Evolutionary conservation across 2,888 invertebrate genomes (phyloP).

Genomic region (Lampropteryx suffumata): DNA sequence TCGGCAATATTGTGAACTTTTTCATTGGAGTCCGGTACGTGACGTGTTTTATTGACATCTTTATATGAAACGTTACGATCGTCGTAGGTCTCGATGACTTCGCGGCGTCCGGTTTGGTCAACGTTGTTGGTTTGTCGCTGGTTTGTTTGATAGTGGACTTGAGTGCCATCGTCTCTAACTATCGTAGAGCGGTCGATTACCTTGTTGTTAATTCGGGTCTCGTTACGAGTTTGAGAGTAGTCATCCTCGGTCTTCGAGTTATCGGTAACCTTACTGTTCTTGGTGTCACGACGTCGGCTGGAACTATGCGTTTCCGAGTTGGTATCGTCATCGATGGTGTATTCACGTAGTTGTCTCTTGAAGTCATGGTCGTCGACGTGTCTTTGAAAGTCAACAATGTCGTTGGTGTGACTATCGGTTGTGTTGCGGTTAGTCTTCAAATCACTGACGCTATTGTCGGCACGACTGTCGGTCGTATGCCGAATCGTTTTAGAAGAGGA

Average conservation of each 20-base stretch:
- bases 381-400: constrained; percentile 67
- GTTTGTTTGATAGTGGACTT: constrained; percentile 31
- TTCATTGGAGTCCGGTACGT: constrained; percentile 30
- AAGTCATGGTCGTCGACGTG: constrained; percentile 64
- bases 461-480: constrained; percentile 45
- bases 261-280: constrained; percentile 36
- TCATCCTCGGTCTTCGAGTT: constrained; percentile 36
- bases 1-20: constrained; percentile 44
- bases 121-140: constrained; percentile 37
- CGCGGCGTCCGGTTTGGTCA: constrained; percentile 41
- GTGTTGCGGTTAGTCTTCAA: constrained; percentile 51
- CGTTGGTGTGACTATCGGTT: constrained; percentile 42
- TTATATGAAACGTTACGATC: constrained; percentile 36
- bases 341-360: constrained; percentile 45
- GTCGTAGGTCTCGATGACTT: constrained; percentile 31
- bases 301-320: constrained; percentile 33
- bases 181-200: constrained; percentile 33
- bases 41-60: constrained; percentile 44
- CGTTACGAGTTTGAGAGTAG: constrained; percentile 27
- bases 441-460: constrained; percentile 20
- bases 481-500: constrained; percentile 51
- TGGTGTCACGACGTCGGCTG: constrained; percentile 27
- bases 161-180: constrained; percentile 34
- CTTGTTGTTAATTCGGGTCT: constrained; percentile 32
- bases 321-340: constrained; percentile 39